Evolutionary conservation across 2,113 vertebrate species (phyloP).

Genomic region (Onychostoma macrolepis): DNA sequence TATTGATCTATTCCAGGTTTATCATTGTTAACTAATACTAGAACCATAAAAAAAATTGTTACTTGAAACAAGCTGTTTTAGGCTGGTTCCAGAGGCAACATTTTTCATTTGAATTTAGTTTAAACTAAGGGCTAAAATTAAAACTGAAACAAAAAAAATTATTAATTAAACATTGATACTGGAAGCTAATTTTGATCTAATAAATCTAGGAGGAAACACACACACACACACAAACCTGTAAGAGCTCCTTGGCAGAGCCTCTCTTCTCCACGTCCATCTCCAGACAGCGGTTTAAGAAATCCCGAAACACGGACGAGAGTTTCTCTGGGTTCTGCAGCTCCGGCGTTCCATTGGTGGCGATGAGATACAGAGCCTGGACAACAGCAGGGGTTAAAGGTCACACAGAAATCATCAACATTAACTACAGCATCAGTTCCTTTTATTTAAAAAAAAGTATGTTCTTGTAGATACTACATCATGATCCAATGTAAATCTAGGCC

Average conservation of each 20-base stretch:
- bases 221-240: constrained; percentile 80
- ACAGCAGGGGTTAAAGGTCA: not conserved
- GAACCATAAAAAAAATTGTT: no score
- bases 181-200: not conserved
- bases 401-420: not conserved
- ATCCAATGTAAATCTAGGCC: no score
- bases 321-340: constrained; percentile 97
- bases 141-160: no score
- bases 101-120: no score
- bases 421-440: not conserved
- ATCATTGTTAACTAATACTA: no score
- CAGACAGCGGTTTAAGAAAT: constrained; percentile 93
- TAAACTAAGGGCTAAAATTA: no score
- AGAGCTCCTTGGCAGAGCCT: constrained; percentile 91
- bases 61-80: no score
- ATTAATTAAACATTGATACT: not conserved
- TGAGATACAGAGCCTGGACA: constrained; percentile 93
- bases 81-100: no score
- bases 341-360: constrained; percentile 95
- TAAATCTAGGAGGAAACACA: not conserved
- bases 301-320: constrained; percentile 87
- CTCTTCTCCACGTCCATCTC: constrained; percentile 99
- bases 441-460: not conserved
- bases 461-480: not conserved
- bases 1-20: no score